phyloP scores from a whole-genome alignment of 1,140 invertebrate genomes.

The Caenorhabditis latens region DNA sequence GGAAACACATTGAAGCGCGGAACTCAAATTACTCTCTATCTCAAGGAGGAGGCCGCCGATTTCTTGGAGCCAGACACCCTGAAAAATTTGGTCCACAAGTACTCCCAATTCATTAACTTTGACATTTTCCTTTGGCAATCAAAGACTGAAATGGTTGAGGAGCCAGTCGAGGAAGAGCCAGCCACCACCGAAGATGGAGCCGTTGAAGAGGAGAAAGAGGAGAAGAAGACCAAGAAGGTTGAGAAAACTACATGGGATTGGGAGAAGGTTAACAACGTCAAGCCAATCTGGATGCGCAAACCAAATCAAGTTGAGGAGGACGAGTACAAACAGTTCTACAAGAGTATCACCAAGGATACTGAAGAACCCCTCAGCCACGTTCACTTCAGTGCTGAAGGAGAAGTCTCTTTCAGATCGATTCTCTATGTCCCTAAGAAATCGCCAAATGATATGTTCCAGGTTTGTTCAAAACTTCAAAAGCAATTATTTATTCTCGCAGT shows the following conservation, averaged over 20 bases:
- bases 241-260: constrained; percentile 98
- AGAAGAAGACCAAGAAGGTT: constrained; percentile 89
- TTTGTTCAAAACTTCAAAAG: not conserved
- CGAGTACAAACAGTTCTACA: constrained; percentile 95
- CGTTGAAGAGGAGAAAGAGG: constrained; percentile 82
- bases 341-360: constrained; percentile 90
- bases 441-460: constrained; percentile 91
- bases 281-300: constrained; percentile 97
- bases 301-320: constrained; percentile 87
- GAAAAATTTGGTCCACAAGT: constrained; percentile 92
- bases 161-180: constrained; percentile 82
- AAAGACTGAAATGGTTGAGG: constrained; percentile 90
- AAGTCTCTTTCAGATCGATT: constrained; percentile 97
- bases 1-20: constrained; percentile 90
- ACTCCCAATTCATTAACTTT: constrained; percentile 99
- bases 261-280: constrained; percentile 94
- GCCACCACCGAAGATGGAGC: constrained; percentile 80
- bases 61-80: constrained; percentile 93
- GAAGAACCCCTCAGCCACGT: constrained; percentile 85
- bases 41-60: constrained; percentile 93
- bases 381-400: constrained; percentile 98
- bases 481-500: not conserved
- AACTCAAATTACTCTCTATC: constrained; percentile 86
- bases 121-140: constrained; percentile 96
- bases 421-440: constrained; percentile 91